Evolutionary conservation across 2,113 vertebrate species (phyloP).

Genomic region (Quiscalus mexicanus): DNA sequence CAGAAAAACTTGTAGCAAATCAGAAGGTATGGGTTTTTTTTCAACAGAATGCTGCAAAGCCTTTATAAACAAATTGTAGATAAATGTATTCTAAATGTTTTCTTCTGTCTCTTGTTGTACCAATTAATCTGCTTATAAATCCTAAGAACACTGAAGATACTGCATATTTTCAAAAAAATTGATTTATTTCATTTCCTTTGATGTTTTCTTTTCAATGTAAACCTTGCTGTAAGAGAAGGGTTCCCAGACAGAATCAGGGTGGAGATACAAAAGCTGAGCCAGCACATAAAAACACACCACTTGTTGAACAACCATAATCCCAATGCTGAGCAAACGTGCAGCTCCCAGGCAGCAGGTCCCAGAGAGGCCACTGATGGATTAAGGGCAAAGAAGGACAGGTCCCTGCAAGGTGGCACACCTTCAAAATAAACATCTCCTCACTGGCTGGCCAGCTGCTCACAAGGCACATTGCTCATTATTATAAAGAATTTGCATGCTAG

Average conservation of each 20-base stretch:
- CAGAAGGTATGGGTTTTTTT: background rate
- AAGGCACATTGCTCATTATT: background rate
- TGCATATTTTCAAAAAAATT: background rate
- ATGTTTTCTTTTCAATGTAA: background rate
- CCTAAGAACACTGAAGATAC: background rate
- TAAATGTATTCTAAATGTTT: background rate
- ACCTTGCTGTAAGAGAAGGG: background rate
- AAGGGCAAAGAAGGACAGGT: background rate
- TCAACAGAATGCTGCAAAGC: background rate
- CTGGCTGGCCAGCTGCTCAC: background rate
- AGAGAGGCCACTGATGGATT: background rate
- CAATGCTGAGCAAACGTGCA: accelerated
- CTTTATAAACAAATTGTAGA: background rate
- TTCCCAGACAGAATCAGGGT: background rate
- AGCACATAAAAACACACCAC: background rate
- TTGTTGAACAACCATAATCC: background rate
- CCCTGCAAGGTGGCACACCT: background rate
- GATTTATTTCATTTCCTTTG: background rate
- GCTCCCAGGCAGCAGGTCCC: background rate
- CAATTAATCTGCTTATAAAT: background rate
- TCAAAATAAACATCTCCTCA: background rate
- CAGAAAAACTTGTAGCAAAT: background rate
- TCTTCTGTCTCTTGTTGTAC: background rate
- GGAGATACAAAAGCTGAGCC: background rate
- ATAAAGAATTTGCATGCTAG: background rate